Conservation (phyloP, 2,113 vertebrate genomes). For the Solea solea region DNA sequence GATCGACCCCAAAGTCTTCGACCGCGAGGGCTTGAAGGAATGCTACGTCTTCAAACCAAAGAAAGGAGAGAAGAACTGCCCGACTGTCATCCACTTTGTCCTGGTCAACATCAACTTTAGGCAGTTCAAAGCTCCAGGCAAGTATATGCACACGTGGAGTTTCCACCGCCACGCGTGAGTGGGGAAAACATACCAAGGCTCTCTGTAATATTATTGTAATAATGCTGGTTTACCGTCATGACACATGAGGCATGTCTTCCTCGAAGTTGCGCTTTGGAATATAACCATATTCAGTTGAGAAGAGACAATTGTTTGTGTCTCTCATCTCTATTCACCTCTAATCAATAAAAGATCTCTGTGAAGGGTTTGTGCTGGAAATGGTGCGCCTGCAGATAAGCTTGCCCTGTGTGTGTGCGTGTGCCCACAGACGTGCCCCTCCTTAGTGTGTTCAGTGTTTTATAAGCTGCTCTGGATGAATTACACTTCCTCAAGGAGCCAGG, state of each 20-base stretch:
- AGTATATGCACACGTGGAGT: slow-evolving; percentile 11
- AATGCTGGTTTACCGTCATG: slow-evolving; percentile 15
- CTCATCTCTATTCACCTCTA: neutral
- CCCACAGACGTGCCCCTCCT: neutral
- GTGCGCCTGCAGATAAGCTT: slow-evolving; percentile 2
- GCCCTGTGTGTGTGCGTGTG: slow-evolving; percentile 9
- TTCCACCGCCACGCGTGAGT: slow-evolving; percentile 16
- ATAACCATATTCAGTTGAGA: slow-evolving; percentile 4
- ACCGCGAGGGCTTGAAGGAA: slow-evolving; percentile 95
- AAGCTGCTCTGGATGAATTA: slow-evolving; percentile 35
- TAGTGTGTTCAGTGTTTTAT: slow-evolving; percentile 40
- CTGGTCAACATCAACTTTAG: slow-evolving; percentile 97
- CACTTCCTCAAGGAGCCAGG: slow-evolving; percentile 48
- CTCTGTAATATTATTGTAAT: slow-evolving; percentile 9
- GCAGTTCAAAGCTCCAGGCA: slow-evolving; percentile 93
- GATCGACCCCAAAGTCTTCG: slow-evolving; percentile 96
- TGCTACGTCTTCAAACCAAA: slow-evolving; percentile 97
- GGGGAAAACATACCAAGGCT: slow-evolving; percentile 33
- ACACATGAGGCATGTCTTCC: slow-evolving; percentile 43
- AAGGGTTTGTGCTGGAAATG: slow-evolving; percentile 12
- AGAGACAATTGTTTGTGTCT: neutral
- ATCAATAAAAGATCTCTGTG: slow-evolving; percentile 13
- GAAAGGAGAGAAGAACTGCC: slow-evolving; percentile 91
- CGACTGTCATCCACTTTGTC: slow-evolving; percentile 96
- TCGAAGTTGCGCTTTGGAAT: slow-evolving; percentile 28